These are phyloP conservation scores for Calephelis perditalis DNA, from an alignment of 2,888 invertebrate species.

Conservation along the genomic window DNA sequence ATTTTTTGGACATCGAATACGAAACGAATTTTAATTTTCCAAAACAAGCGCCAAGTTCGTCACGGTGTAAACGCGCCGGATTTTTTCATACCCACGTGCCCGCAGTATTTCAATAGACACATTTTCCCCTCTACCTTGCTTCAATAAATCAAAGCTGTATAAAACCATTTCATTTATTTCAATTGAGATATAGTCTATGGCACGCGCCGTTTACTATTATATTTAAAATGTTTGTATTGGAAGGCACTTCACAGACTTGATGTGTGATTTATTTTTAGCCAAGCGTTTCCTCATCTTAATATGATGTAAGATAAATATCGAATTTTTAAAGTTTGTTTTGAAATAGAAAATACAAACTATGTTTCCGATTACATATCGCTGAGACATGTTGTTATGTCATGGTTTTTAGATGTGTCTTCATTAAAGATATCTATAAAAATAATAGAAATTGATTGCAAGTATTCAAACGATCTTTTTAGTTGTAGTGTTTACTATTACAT, in stretches of 20 bases:
- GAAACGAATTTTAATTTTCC: too few species aligned
- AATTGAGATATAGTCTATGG: slow-evolving; percentile 4
- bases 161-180: slow-evolving; percentile 14
- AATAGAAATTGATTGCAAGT: too few species aligned
- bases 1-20: too few species aligned
- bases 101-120: slow-evolving; percentile 27
- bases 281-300: slow-evolving; percentile 2
- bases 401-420: too few species aligned
- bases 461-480: too few species aligned
- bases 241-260: slow-evolving; percentile 1
- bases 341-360: too few species aligned
- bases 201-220: neutral
- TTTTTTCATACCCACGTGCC: slow-evolving; percentile 26
- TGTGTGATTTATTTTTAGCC: neutral
- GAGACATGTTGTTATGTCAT: too few species aligned
- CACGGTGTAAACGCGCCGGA: slow-evolving; percentile 25
- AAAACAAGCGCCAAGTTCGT: slow-evolving; percentile 1
- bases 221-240: slow-evolving; percentile 5
- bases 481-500: too few species aligned
- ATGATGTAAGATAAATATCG: neutral
- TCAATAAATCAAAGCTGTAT: slow-evolving; percentile 21
- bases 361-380: too few species aligned
- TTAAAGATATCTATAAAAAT: too few species aligned
- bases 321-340: neutral
- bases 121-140: slow-evolving; percentile 22